phyloP scores from a whole-genome alignment of 2,797 vertebrate species.

The Pelochelys cantorii region DNA sequence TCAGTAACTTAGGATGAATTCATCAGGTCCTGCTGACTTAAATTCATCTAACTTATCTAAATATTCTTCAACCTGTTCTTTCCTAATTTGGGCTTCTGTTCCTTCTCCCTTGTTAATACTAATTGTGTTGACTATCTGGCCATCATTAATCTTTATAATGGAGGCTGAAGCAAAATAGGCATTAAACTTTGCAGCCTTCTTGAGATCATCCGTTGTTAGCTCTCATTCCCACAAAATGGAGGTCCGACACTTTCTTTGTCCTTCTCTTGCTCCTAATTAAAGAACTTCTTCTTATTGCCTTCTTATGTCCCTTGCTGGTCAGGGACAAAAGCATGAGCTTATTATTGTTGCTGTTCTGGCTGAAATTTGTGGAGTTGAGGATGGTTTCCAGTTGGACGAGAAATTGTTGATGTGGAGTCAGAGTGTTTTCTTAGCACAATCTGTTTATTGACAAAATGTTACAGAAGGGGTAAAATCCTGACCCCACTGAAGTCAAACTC shows the following conservation, averaged over 20 bases:
- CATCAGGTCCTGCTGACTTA: not conserved
- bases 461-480: not conserved
- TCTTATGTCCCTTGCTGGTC: not conserved
- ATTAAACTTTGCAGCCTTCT: not conserved
- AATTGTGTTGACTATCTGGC: not conserved
- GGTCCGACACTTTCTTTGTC: not conserved
- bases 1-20: not conserved
- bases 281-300: not conserved
- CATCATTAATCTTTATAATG: not conserved
- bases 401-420: not conserved
- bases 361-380: not conserved
- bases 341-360: not conserved
- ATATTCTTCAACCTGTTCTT: not conserved
- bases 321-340: not conserved
- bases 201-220: not conserved
- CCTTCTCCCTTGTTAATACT: not conserved
- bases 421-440: not conserved
- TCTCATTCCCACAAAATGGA: not conserved
- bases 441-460: not conserved
- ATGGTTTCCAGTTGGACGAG: not conserved
- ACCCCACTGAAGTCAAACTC: not conserved
- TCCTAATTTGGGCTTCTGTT: not conserved
- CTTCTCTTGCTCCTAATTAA: not conserved
- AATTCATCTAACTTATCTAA: not conserved
- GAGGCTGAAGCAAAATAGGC: not conserved